phyloP scores from a whole-genome alignment of 2,888 invertebrate species.

The Marronus borbonicus region DNA sequence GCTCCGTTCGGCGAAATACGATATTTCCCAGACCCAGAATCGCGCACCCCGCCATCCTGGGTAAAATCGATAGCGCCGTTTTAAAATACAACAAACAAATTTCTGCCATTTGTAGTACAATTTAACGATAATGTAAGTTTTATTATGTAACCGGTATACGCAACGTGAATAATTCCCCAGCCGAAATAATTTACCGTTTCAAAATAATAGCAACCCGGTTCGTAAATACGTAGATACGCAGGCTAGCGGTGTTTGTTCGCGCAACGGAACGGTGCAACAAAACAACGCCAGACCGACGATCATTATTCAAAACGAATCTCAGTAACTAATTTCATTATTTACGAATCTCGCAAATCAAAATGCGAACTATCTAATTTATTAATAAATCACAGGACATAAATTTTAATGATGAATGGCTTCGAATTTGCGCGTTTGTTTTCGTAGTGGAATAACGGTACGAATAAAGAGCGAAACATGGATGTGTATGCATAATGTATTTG shows the following conservation, averaged over 20 bases:
- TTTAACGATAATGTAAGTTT: not conserved
- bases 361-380: conserved; percentile 50
- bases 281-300: not conserved
- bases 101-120: no score
- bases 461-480: not conserved
- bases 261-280: not conserved
- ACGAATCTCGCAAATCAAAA: conserved; percentile 49
- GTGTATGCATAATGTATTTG: no score
- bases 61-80: no score
- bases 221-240: not conserved
- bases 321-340: conserved; percentile 53
- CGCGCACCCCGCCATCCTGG: no score
- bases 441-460: not conserved
- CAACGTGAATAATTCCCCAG: not conserved
- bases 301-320: conserved; percentile 17
- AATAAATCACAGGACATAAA: conserved; percentile 45
- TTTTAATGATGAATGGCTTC: conserved; percentile 33
- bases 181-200: conserved; percentile 1
- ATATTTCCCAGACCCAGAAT: no score
- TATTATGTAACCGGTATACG: not conserved
- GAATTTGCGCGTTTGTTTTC: conserved; percentile 11
- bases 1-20: no score
- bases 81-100: no score
- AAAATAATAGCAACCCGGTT: not conserved
- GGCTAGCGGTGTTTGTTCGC: not conserved